Base-by-base conservation (phyloP, 2,797 vertebrate genomes). In the Anabacerthia variegaticeps region DNA sequence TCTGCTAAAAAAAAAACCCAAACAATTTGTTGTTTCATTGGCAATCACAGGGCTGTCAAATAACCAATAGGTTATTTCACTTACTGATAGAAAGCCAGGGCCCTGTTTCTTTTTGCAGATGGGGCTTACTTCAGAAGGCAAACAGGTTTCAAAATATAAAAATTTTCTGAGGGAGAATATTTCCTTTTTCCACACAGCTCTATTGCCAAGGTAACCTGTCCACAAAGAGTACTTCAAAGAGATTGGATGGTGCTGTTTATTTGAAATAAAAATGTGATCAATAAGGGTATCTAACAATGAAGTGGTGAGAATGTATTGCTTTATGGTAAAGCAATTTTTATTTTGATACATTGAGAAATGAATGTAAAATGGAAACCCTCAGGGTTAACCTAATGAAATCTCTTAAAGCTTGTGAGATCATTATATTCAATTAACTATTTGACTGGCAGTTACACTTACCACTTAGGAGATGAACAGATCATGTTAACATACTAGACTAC, bases 181-280 rank as follows among this genome's bases (percentile, higher is more conserved):
- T 59, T 80, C 54, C 14, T 90, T 80, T 88, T 72, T 58, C 56
- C 67, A 52, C 19, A 12, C 16, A 65, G 22, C 12, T 62, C 28
- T 77, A 85, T 96, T 85, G 44, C 56, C 72, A 88, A 85, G 86
- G 89, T 75, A 97, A 94, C 85, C 58, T 6, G 10, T 16, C 49
- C 65, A 83, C 56, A 65, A 83, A 72, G 46, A 84, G 41, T 66
- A 44, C 37, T 94, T 87, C 71, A 94, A 41, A 94, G 52, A 87
- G 43, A 68, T 69, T 85, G 67, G 28, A 52, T 66, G 30, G 21
- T 76, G n/a, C 20, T 77, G 67, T 85, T 85, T 76, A 39, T 83
- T 92, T 75, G 68, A 87, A 88, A 78, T 72, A 84, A 83, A 92
- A 51, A 23, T 0, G 0, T 3, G 7, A 74, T 89, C 63, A 92